These are phyloP conservation scores for Siderastrea siderea DNA, from an alignment of 92 coral and sea anemone genomes.

Conservation along the genomic window DNA sequence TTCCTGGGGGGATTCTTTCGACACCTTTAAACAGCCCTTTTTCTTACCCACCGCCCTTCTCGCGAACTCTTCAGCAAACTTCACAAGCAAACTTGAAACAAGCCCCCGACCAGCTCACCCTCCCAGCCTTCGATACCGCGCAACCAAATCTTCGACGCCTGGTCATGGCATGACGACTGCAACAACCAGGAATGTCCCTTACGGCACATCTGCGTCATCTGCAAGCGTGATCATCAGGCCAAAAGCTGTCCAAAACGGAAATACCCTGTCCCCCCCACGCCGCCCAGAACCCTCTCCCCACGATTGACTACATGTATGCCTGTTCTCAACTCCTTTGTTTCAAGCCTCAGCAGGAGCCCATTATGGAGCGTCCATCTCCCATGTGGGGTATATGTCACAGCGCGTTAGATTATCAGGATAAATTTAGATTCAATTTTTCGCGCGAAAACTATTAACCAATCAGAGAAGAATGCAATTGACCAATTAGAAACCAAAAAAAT, in stretches of 20 bases:
- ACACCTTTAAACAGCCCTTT: constrained; percentile 35
- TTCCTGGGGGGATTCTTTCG: constrained; percentile 52
- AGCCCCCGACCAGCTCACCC: constrained; percentile 3
- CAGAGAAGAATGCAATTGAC: no score
- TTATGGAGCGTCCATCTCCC: no score
- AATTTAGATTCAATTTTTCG: no score
- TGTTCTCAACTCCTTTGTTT: no score
- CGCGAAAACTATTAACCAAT: no score
- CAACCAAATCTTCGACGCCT: no score
- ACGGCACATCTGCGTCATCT: constrained; percentile 2
- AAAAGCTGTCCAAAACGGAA: constrained; percentile 23
- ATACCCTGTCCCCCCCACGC: constrained; percentile 34
- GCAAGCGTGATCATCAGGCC: constrained; percentile 34
- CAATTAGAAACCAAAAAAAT: no score
- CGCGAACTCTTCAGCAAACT: constrained; percentile 9
- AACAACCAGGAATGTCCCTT: no score
- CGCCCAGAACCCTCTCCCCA: constrained; percentile 13
- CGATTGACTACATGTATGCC: constrained; percentile 1
- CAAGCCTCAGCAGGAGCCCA: no score
- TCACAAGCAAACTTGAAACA: neutral
- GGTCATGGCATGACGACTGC: no score
- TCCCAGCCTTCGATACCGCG: neutral
- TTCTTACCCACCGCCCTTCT: constrained; percentile 43
- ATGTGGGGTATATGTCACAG: no score
- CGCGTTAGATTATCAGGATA: no score